A percentile compares a stretch with the other conserved stretches of the same genome.
phyloP scores from a whole-genome alignment of 30 jellyfish, hydroid and myxozoan species.

The Aurelia sp. region DNA sequence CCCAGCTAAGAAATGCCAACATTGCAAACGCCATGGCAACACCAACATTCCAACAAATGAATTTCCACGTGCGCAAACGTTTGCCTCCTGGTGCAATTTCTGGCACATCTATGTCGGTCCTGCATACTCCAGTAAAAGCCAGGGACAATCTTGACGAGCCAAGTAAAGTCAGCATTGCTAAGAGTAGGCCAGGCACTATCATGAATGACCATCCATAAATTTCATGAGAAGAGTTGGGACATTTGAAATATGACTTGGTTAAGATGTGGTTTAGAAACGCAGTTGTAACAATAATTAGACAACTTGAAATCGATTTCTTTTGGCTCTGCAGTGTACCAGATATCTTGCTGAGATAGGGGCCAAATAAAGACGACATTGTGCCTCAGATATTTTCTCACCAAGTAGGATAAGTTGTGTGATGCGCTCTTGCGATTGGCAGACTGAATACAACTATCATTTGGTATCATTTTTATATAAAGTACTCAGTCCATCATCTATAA shows the following conservation, averaged over 20 bases:
- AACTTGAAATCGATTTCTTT: constrained; percentile 8
- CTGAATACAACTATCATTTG: too few relatives aligned
- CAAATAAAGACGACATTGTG: constrained; percentile 19
- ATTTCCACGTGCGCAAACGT: constrained; percentile 34
- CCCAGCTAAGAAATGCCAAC: constrained; percentile 42
- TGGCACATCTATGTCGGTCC: constrained; percentile 37
- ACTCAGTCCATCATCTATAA: too few relatives aligned
- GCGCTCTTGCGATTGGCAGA: too few relatives aligned
- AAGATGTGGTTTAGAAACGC: constrained; percentile 22
- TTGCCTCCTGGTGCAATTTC: constrained; percentile 22
- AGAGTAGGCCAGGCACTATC: constrained; percentile 32
- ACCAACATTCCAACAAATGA: constrained; percentile 9
- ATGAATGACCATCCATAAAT: constrained; percentile 35
- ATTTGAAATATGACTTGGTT: constrained; percentile 21
- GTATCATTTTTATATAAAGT: too few relatives aligned
- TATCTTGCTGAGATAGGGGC: background rate
- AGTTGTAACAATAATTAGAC: constrained; percentile 18
- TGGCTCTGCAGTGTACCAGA: constrained; percentile 13
- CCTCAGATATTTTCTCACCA: background rate
- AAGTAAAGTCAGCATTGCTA: constrained; percentile 24
- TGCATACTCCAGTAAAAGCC: constrained; percentile 24
- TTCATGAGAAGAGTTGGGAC: constrained; percentile 37
- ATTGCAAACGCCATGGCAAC: constrained; percentile 15
- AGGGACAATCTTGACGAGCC: constrained; percentile 9
- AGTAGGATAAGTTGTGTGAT: too few relatives aligned